Base-by-base conservation (phyloP, 2,888 invertebrate species). In the Lithophane leautieri region DNA sequence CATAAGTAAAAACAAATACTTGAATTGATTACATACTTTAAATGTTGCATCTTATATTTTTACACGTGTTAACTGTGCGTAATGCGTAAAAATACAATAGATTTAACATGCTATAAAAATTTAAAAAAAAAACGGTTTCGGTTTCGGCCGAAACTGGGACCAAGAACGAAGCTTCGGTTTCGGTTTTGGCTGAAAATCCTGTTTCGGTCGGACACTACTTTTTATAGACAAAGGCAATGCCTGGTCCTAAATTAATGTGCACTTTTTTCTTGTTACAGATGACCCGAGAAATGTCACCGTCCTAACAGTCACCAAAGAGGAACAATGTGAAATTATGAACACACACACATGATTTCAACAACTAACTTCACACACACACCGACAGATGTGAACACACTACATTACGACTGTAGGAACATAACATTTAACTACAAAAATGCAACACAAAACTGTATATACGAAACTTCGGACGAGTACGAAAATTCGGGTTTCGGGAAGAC, bases 291-390 rank as follows among this genome's bases (percentile, higher is more conserved):
- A 86, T 77, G 78, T 81, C 88, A 81, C 79, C 85, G 76, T 83
- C 82, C 58, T 86, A 85, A 86, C 69, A 76, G 73, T 79, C 74
- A 78, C 34, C 56, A 80, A 83, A 73, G 70, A 76, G 68, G 73
- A 89, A 94, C 91, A 91, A 95, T 95, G 95, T 94, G 92, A 95
- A 92, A 92, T 88, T 89, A 92, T 92, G 92, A 90, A 89, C 86
- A 88, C 94, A 95, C 96, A 96, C 95, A 96, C 96, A 96, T 96
- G 96, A 95, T 95, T 95, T 96, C 96, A 89, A 92, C 94, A 92
- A 89, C 90, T 81, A 94, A 95, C 90, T 89, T 93, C 88, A 93
- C 94, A 89, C 93, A 94, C 86, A 90, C 93, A 84, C 74, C 89
- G 82, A 90, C 90, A 81, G 89, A 94, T 90, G 90, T 91, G 86